phyloP scores from a whole-genome alignment of 2,888 invertebrate genomes.

The Tenthredo livida region DNA sequence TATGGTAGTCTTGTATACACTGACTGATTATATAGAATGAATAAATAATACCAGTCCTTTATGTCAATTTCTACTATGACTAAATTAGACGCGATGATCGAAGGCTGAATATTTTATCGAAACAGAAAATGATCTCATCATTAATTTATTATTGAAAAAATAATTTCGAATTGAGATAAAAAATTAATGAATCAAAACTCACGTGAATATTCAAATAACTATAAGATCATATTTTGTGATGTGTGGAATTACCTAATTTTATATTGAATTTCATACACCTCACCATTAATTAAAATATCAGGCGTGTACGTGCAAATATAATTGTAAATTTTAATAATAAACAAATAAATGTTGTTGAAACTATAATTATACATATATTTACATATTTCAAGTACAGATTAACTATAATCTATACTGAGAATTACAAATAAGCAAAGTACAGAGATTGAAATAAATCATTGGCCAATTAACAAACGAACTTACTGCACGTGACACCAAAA shows the following conservation, averaged over 20 bases:
- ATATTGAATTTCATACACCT: background rate
- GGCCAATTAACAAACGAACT: background rate
- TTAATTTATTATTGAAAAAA: background rate
- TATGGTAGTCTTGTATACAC: background rate
- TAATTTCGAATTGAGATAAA: background rate
- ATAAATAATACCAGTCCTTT: slow-evolving; percentile 3
- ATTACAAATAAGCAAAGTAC: background rate
- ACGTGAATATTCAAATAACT: background rate
- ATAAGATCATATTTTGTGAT: background rate
- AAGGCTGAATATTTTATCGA: background rate
- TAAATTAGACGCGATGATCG: background rate
- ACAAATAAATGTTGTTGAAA: slow-evolving; percentile 2
- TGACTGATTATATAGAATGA: background rate
- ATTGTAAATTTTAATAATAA: slow-evolving; percentile 7
- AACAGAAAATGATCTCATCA: background rate
- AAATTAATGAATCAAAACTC: background rate
- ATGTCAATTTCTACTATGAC: background rate
- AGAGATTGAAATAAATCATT: background rate
- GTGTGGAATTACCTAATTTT: background rate
- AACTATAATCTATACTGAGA: background rate
- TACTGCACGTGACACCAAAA: background rate
- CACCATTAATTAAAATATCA: slow-evolving; percentile 31
- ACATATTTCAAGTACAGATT: slow-evolving; percentile 5
- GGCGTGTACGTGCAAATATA: slow-evolving; percentile 6
- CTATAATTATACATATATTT: slow-evolving; percentile 13